Conservation (phyloP, 1,140 invertebrate genomes). For the Trachymyrmex cornetzi region DNA sequence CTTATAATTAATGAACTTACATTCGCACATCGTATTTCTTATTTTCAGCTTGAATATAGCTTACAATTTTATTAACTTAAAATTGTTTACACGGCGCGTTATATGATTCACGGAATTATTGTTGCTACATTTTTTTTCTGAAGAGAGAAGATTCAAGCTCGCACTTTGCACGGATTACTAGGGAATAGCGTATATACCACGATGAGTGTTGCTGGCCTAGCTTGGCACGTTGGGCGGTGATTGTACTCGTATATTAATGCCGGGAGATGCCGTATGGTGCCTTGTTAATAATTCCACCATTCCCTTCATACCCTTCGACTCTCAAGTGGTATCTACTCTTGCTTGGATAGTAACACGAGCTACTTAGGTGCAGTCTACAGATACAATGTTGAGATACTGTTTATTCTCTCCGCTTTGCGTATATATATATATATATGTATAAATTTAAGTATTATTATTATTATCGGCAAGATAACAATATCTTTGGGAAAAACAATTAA, state of each 20-base stretch:
- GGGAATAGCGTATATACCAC: constrained; percentile 8
- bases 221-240: constrained; percentile 64
- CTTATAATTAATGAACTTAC: neutral
- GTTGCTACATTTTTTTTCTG: constrained; percentile 43
- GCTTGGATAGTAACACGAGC: constrained; percentile 62
- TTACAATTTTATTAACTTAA: constrained; percentile 24
- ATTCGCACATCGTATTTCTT: neutral
- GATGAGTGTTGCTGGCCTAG: constrained; percentile 43
- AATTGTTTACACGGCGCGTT: neutral
- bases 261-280: constrained; percentile 70
- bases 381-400: constrained; percentile 1
- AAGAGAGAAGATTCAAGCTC: neutral
- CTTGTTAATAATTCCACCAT: constrained; percentile 80
- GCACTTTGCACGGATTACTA: constrained; percentile 53
- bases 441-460: neutral
- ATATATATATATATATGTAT: constrained; percentile 30
- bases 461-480: neutral
- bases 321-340: constrained; percentile 60
- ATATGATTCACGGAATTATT: constrained; percentile 58
- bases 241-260: constrained; percentile 77
- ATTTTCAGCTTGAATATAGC: constrained; percentile 1
- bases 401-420: neutral
- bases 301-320: constrained; percentile 49
- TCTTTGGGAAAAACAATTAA: neutral
- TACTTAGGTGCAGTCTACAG: constrained; percentile 37